Evolutionary conservation across 1,140 invertebrate genomes (phyloP), one percentile per base, ranked within the genome.

Genomic region (Drosophila watanabei): DNA sequence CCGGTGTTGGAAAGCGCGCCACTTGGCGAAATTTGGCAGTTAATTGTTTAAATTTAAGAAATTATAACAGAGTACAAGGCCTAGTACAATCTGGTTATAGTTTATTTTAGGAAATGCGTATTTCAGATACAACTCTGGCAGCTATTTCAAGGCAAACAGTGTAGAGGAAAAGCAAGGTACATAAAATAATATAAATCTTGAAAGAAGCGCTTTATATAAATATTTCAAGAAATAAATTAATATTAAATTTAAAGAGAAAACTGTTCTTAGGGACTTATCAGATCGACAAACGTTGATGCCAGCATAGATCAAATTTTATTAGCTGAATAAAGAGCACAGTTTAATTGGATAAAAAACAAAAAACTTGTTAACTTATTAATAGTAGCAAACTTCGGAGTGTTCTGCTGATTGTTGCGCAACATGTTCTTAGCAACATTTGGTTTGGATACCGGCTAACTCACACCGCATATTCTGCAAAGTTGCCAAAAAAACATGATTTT

Each of bases 21-120:
- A 49, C 46, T 28, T 4, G 46, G 20, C 20, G 20, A 48, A n/a
- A 16, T 39, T 11, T 18, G 10, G 35, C 60, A 11, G 65, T 69
- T 69, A 51, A 10, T 13, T 10, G 2, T 65, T 69, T 51, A 30
- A 69, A 69, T 28, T 60, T 13, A 11, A 35, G 18, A 7, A 37
- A 39, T 28, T 58, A n/a, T 58, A 28, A 24, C 16, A 18, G 2
- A n/a, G 24, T 24, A 24, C 24, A 13, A 39, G 5, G 28, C 14
- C 20, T 16, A 11, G 30, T 24, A 10, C 46, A 7, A 24, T 16
- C 32, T 56, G 13, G 11, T 30, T 54, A 18, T 18, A n/a, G 5
- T 13, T 33, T 18, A 18, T 52, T 0, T 32, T 33, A 3, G 28
- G 1, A 5, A 57, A 24, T 16, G 14, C 24, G 10, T 28, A 24